Base-by-base conservation (phyloP, 2,797 vertebrate genomes). In the Salarias fasciatus region DNA sequence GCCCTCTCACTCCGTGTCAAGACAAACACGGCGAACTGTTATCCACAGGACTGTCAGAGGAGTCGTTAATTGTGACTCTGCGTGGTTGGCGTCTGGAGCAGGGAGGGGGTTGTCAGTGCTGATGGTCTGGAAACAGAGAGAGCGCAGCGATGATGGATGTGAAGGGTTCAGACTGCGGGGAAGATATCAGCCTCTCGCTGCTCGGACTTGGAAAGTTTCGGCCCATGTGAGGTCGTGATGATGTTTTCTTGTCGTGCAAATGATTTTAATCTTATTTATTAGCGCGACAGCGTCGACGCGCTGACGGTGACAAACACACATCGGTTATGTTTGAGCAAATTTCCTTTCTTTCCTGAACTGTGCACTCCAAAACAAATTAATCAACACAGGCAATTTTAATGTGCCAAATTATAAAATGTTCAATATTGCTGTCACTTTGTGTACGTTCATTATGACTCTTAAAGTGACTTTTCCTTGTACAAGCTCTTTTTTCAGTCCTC, bases 1-100 rank as follows among this genome's bases (percentile, higher is more conserved):
- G 79, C 15, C 42, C 29, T 58, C 63, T 69, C 79, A 79, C 53
- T 57, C 54, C 47, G 50, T 66, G 50, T 75, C 75, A 67, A 70
- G 64, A 72, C 63, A 78, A 80, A 76, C 65, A 77, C 81, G 67
- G 63, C 53, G 48, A 63, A 65, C 63, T 50, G 50, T 45, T 2
- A 56, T 53, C 55, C 62, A 49, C 69, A 53, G 33, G 44, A 40
- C 53, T 45, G 66, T 52, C 56, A 12, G 56, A 58, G 3, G 30
- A 53, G 68, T 56, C 77, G 55, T 84, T 82, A 80, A 72, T 14
- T 8, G 44, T 54, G 62, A 64, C 5, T 15, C 66, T 6, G 37
- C 43, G 30, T 51, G 74, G 61, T 74, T 49, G 43, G 31, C 35
- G 47, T 59, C 40, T 24, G 35, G 53, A 51, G 59, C 35, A 12